These are phyloP conservation scores for Eurystomus gularis DNA, from an alignment of 2,113 vertebrate species.

Conservation along the genomic window DNA sequence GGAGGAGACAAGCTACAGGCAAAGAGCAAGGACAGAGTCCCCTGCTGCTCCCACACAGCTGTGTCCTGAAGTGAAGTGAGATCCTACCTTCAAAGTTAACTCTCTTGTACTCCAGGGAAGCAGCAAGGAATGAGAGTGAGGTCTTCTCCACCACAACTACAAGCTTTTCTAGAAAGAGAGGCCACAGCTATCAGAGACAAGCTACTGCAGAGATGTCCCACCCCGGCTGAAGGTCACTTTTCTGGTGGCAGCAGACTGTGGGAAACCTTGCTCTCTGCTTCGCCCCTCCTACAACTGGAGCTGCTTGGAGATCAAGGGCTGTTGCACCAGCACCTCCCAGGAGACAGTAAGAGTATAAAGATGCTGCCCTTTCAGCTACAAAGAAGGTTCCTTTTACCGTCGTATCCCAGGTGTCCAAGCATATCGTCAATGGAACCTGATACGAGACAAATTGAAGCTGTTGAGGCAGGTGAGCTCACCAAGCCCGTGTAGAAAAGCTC, in stretches of 20 bases:
- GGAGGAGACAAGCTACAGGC: neutral
- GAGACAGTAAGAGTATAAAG: neutral
- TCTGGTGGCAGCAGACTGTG: too few species aligned
- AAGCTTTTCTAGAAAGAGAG: constrained; percentile 45
- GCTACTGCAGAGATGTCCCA: neutral
- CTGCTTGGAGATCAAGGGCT: neutral
- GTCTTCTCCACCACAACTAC: constrained; percentile 57
- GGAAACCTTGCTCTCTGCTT: neutral
- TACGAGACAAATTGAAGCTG: neutral
- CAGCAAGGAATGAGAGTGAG: constrained; percentile 52
- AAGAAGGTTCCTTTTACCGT: constrained; percentile 63
- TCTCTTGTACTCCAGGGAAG: too few species aligned
- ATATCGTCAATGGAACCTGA: constrained; percentile 76
- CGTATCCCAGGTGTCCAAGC: constrained; percentile 75
- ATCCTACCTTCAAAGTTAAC: constrained; percentile 80
- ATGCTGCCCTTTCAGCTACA: too few species aligned
- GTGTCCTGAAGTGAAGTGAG: rapidly evolving
- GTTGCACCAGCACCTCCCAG: too few species aligned
- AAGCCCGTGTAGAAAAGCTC: neutral
- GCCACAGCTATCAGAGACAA: neutral
- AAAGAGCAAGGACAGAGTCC: neutral
- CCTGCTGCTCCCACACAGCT: neutral
- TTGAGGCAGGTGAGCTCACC: neutral
- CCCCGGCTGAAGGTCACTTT: neutral
- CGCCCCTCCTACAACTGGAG: neutral